These are phyloP conservation scores for Bettongia penicillata DNA, from an alignment of 2,113 vertebrate species.

Conservation along the genomic window DNA sequence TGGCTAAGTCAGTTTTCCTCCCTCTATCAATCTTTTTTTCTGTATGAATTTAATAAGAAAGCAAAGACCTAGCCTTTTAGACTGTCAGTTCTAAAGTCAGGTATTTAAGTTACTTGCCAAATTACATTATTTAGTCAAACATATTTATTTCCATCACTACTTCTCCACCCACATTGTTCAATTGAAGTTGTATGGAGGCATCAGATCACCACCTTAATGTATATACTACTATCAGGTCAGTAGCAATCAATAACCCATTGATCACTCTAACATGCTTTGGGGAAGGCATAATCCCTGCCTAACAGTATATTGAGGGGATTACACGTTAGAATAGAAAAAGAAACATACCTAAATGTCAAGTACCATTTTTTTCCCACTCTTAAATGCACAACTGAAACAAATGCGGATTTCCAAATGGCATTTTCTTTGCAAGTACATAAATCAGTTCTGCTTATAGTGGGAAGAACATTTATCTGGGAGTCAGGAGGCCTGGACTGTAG, in stretches of 20 bases:
- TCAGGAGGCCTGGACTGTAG: background rate
- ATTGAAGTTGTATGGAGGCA: background rate
- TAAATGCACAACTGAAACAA: background rate
- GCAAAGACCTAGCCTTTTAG: background rate
- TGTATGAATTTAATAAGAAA: background rate
- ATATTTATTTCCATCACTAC: background rate
- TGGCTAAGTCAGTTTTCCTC: background rate
- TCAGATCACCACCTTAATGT: background rate
- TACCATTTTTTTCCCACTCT: background rate
- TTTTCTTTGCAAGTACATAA: background rate
- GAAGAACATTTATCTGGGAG: background rate
- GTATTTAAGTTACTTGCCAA: constrained; percentile 30
- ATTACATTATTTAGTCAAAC: constrained; percentile 15
- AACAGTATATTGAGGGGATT: background rate
- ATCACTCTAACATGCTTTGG: constrained; percentile 28
- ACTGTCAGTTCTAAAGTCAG: too few species aligned
- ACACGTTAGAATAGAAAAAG: background rate
- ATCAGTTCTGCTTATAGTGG: background rate
- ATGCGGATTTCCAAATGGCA: background rate
- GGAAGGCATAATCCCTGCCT: background rate
- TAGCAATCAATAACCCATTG: background rate
- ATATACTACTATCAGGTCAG: background rate
- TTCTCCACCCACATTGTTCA: background rate
- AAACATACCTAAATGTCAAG: background rate
- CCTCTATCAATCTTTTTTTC: background rate